Evolutionary conservation across 1,140 invertebrate genomes (phyloP).

Genomic region (Drosophila mayri): DNA sequence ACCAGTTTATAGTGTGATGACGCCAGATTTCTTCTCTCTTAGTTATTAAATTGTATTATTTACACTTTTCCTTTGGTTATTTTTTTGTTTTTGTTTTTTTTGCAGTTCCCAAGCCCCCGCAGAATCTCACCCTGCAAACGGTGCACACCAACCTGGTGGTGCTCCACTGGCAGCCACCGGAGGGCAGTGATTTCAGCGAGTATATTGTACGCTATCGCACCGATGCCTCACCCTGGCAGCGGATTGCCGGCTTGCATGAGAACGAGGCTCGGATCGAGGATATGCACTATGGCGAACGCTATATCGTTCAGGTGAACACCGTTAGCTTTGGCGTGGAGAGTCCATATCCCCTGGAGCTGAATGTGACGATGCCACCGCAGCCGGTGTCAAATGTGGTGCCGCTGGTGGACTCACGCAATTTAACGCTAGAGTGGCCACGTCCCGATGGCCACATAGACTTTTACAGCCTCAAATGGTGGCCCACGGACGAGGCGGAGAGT

Average conservation of each 20-base stretch:
- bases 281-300: conserved; percentile 95
- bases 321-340: conserved; percentile 93
- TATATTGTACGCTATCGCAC: conserved; percentile 93
- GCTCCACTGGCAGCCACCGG: conserved; percentile 92
- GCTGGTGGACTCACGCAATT: conserved; percentile 94
- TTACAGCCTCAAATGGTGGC: conserved; percentile 92
- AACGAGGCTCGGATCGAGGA: conserved; percentile 92
- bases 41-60: not conserved
- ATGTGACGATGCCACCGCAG: conserved; percentile 94
- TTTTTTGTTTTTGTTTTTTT: too few species aligned
- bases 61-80: not conserved
- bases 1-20: conserved; percentile 1
- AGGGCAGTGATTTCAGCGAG: conserved; percentile 90
- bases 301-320: conserved; percentile 94
- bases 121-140: conserved; percentile 91
- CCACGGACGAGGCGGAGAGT: conserved; percentile 85
- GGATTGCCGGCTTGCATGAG: conserved; percentile 87
- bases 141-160: conserved; percentile 92
- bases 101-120: conserved; percentile 92
- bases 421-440: conserved; percentile 94
- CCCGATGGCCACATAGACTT: conserved; percentile 93
- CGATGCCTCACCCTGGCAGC: conserved; percentile 89
- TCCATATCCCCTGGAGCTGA: conserved; percentile 90
- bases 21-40: not conserved
- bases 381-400: conserved; percentile 92